phyloP scores from a whole-genome alignment of 2,888 invertebrate genomes.

The Elaeidobius kamerunicus region DNA sequence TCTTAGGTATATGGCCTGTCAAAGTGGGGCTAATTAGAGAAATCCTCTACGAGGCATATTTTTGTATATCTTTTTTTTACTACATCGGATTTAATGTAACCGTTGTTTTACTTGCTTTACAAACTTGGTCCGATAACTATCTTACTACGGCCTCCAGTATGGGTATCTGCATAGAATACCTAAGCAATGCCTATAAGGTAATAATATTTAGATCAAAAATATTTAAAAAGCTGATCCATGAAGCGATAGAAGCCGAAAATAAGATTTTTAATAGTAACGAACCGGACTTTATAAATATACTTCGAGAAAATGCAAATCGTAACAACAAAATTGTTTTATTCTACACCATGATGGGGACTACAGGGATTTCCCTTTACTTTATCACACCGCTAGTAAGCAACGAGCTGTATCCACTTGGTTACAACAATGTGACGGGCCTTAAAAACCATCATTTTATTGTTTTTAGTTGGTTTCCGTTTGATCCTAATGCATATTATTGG shows the following conservation, averaged over 20 bases:
- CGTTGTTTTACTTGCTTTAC: conserved; percentile 6
- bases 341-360: conserved; percentile 29
- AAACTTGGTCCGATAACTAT: conserved; percentile 15
- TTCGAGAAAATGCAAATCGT: conserved; percentile 20
- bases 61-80: conserved; percentile 6
- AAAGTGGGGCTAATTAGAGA: conserved; percentile 1
- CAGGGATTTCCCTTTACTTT: conserved; percentile 28
- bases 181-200: conserved; percentile 14
- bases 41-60: conserved; percentile 9
- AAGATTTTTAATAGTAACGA: conserved; percentile 28
- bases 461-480: conserved; percentile 34
- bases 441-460: conserved; percentile 31
- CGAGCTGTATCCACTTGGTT: conserved; percentile 17
- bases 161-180: conserved; percentile 17
- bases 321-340: conserved; percentile 22
- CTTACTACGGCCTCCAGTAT: conserved; percentile 12
- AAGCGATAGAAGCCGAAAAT: conserved; percentile 15
- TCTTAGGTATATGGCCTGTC: conserved; percentile 14
- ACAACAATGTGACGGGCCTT: conserved; percentile 23
- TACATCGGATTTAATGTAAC: conserved; percentile 7
- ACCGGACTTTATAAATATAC: conserved; percentile 30
- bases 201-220: conserved; percentile 8
- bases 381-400: conserved; percentile 30
- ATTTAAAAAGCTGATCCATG: conserved; percentile 6
- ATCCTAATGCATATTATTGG: conserved; percentile 31